phyloP scores from a whole-genome alignment of 1,140 invertebrate species.

The Papilio polyxenes region DNA sequence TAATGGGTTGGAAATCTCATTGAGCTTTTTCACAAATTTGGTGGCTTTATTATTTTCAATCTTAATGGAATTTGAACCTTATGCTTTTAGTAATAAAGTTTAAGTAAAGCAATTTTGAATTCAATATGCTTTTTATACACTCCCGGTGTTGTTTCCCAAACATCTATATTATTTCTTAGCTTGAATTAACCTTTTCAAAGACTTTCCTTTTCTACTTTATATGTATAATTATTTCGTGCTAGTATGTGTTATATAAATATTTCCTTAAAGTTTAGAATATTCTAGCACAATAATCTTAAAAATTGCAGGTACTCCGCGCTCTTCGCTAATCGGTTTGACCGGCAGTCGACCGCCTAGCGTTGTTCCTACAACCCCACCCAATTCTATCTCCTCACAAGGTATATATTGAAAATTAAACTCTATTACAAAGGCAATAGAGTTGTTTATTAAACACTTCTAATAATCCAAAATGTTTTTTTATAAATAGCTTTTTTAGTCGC shows the following conservation, averaged over 20 bases:
- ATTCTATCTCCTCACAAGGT: constrained; percentile 84
- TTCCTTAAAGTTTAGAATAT: neutral
- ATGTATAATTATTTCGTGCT: neutral
- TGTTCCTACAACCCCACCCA: constrained; percentile 85
- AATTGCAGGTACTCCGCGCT: constrained; percentile 87
- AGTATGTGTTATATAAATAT: neutral
- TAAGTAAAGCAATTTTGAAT: neutral
- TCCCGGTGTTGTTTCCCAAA: neutral
- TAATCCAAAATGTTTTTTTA: neutral
- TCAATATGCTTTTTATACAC: neutral
- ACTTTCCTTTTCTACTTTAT: neutral
- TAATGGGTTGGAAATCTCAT: neutral
- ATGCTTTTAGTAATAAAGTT: neutral
- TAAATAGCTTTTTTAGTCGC: neutral
- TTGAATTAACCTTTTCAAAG: neutral
- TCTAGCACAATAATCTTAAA: neutral
- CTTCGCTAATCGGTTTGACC: constrained; percentile 88
- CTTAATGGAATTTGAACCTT: neutral
- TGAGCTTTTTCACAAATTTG: neutral
- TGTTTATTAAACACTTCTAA: neutral
- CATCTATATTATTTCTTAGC: neutral
- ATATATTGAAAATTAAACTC: constrained; percentile 34
- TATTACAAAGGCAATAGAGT: neutral
- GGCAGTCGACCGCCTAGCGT: constrained; percentile 85
- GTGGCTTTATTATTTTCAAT: neutral